Conservation (phyloP, 1,140 invertebrate species). For the Leptopilina boulardi region DNA sequence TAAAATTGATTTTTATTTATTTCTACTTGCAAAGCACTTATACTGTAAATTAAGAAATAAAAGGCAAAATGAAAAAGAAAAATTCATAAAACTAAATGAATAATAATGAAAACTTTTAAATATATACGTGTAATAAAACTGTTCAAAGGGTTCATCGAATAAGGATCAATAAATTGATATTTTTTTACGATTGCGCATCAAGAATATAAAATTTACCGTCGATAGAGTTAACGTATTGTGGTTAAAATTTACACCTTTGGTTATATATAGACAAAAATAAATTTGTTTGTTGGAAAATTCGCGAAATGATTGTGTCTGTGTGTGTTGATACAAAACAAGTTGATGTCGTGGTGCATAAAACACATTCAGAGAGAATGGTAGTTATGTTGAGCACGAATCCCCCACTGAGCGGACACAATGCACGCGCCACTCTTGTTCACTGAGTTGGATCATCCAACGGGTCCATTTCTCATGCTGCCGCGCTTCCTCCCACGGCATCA, state of each 20-base stretch:
- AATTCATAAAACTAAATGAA: neutral
- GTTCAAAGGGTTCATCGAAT: neutral
- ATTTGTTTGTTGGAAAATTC: neutral
- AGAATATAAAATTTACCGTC: conserved; percentile 10
- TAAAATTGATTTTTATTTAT: too few species aligned
- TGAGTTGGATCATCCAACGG: conserved; percentile 9
- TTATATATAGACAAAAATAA: neutral
- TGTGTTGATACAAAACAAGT: neutral
- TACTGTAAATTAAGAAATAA: too few species aligned
- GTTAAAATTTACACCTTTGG: neutral
- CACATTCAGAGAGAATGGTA: neutral
- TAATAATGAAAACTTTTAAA: too few species aligned
- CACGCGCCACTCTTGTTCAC: conserved; percentile 6
- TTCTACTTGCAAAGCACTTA: too few species aligned
- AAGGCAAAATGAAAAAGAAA: too few species aligned
- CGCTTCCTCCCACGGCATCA: neutral
- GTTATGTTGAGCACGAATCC: conserved; percentile 11
- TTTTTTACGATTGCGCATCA: neutral
- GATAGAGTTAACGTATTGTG: neutral
- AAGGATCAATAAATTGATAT: neutral
- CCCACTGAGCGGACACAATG: conserved; percentile 15
- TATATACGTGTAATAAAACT: neutral
- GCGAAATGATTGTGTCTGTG: neutral
- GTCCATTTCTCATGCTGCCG: neutral
- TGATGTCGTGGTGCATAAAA: neutral